These are phyloP conservation scores for Acipenser oxyrinchus DNA, from an alignment of 2,797 vertebrate genomes.

Conservation along the genomic window DNA sequence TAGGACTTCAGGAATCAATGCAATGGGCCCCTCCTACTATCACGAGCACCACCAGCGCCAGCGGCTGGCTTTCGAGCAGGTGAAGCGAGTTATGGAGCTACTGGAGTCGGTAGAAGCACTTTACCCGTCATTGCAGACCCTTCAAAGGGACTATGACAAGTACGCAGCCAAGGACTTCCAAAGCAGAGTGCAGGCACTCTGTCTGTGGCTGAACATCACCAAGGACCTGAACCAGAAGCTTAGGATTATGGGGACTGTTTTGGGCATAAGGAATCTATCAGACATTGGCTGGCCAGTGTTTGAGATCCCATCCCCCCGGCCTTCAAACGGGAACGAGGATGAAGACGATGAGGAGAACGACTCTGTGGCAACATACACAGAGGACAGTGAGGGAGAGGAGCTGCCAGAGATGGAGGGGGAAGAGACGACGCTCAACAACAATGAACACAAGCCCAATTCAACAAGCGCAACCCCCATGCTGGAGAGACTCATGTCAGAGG, in stretches of 20 bases:
- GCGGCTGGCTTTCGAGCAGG: conserved; percentile 89
- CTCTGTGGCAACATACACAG: conserved; percentile 66
- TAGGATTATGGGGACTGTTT: conserved; percentile 93
- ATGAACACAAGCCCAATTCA: conserved; percentile 34
- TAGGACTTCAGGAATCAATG: conserved; percentile 43
- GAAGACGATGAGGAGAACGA: conserved; percentile 66
- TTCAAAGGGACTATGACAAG: conserved; percentile 93
- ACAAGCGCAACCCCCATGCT: conserved; percentile 60
- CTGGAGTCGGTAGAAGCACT: conserved; percentile 94
- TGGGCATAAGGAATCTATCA: conserved; percentile 87
- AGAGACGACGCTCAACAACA: conserved; percentile 28
- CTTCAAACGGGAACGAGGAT: conserved; percentile 68
- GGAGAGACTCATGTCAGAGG: conserved; percentile 71
- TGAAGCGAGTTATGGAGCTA: conserved; percentile 90
- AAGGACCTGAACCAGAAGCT: conserved; percentile 98
- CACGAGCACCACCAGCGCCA: conserved; percentile 85
- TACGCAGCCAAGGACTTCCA: conserved; percentile 95
- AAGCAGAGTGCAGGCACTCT: conserved; percentile 98
- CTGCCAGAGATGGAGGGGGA: conserved; percentile 26
- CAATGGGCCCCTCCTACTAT: conserved; percentile 61
- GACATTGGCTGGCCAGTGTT: conserved; percentile 97
- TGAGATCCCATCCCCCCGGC: conserved; percentile 89
- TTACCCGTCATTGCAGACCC: conserved; percentile 91
- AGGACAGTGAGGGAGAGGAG: conserved; percentile 75
- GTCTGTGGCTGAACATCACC: conserved; percentile 95